Percentiles rank a stretch among this genome's conserved stretches.
These are phyloP conservation scores for Trypoxylus dichotomus DNA, from an alignment of 1,140 invertebrate species.

Conservation along the genomic window DNA sequence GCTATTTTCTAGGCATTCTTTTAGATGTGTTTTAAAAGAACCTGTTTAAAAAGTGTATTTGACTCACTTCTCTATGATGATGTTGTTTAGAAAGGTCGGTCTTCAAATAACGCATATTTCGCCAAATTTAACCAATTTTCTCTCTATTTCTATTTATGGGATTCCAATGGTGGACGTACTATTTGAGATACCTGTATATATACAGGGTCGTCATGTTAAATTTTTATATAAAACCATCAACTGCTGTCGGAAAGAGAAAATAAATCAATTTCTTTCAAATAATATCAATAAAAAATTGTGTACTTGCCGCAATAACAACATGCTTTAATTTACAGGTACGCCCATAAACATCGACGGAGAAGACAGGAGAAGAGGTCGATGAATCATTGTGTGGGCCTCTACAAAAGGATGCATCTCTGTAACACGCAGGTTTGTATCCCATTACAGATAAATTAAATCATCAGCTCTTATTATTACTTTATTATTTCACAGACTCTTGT, in stretches of 20 bases:
- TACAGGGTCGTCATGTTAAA: too few species aligned
- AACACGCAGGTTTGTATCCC: constrained; percentile 24
- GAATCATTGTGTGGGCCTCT: constrained; percentile 30
- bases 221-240: too few species aligned
- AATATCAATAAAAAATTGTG: constrained; percentile 4
- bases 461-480: not conserved
- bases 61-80: too few species aligned
- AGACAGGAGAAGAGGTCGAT: constrained; percentile 24
- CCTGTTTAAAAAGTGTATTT: too few species aligned
- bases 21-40: too few species aligned
- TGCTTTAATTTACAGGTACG: constrained; percentile 29
- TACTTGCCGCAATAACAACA: not conserved
- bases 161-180: too few species aligned
- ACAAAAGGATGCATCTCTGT: constrained; percentile 30
- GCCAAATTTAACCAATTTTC: too few species aligned
- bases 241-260: not conserved
- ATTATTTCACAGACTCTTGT: not conserved
- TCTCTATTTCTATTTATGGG: too few species aligned
- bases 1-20: too few species aligned
- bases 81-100: too few species aligned
- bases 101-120: too few species aligned
- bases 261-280: not conserved
- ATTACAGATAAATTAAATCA: constrained; percentile 11
- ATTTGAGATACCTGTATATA: too few species aligned
- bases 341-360: constrained; percentile 28